phyloP scores from a whole-genome alignment of 2,888 invertebrate species.

The Onthophagus sagittarius region DNA sequence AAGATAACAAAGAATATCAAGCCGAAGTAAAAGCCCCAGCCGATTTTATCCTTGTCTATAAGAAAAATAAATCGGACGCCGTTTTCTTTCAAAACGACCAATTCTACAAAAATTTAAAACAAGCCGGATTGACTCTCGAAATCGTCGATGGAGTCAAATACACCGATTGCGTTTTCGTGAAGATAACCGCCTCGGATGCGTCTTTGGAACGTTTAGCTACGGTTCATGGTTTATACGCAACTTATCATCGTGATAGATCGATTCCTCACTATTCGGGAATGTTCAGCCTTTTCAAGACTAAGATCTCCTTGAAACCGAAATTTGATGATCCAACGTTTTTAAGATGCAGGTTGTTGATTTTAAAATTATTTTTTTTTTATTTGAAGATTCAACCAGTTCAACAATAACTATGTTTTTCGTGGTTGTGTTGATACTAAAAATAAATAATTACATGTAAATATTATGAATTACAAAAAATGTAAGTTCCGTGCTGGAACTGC shows the following conservation, averaged over 20 bases:
- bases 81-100: constrained; percentile 26
- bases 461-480: no score
- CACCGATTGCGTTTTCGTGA: constrained; percentile 37
- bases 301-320: constrained; percentile 30
- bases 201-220: constrained; percentile 33
- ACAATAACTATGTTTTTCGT: no score
- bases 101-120: constrained; percentile 35
- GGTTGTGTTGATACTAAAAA: no score
- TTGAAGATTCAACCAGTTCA: no score
- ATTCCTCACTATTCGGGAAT: constrained; percentile 6
- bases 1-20: no score
- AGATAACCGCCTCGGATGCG: constrained; percentile 40
- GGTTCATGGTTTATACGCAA: constrained; percentile 33
- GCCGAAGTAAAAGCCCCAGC: background rate
- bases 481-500: no score
- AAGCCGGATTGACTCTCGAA: constrained; percentile 37
- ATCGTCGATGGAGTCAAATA: constrained; percentile 28
- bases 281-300: constrained; percentile 25
- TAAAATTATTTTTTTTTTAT: constrained; percentile 17
- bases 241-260: constrained; percentile 27
- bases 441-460: no score
- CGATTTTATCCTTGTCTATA: constrained; percentile 38
- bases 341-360: constrained; percentile 33
- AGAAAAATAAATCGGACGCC: constrained; percentile 26
- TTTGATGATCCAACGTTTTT: constrained; percentile 27